Evolutionary conservation across 1,140 invertebrate species (phyloP).

Genomic region (Parapsyche elsis): DNA sequence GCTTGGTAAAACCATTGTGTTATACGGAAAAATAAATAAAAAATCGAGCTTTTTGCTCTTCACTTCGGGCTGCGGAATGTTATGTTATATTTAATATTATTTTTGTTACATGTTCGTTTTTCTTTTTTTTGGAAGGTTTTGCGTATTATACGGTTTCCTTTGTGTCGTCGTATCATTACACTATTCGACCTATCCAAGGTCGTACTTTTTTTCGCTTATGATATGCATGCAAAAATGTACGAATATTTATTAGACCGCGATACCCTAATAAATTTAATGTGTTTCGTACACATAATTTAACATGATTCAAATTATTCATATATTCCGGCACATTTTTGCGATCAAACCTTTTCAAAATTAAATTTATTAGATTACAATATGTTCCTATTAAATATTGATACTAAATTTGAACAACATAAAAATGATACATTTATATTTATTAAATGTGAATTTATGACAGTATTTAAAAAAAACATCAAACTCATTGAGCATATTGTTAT

Average conservation of each 20-base stretch:
- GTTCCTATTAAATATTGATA: too few relatives aligned
- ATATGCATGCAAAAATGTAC: background rate
- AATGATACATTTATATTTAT: too few relatives aligned
- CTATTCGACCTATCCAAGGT: background rate
- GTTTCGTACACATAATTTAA: background rate
- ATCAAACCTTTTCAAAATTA: too few relatives aligned
- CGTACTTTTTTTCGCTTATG: background rate
- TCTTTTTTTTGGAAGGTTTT: slow-evolving; percentile 1
- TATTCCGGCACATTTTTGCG: too few relatives aligned
- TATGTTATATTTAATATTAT: slow-evolving; percentile 16
- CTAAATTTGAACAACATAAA: too few relatives aligned
- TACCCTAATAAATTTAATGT: background rate
- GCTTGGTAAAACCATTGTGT: slow-evolving; percentile 1
- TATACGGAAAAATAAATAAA: background rate
- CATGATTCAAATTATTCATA: too few relatives aligned
- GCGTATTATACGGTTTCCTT: background rate
- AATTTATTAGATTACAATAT: too few relatives aligned
- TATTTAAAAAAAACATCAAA: too few relatives aligned
- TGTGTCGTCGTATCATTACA: background rate
- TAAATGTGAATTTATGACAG: too few relatives aligned
- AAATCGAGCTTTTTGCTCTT: background rate
- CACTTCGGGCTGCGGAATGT: background rate
- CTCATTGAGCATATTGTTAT: too few relatives aligned
- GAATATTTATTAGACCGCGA: background rate
- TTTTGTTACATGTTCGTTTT: slow-evolving; percentile 3